Base-by-base conservation (phyloP, 2,888 invertebrate species). In the Leptopilina syphax region DNA sequence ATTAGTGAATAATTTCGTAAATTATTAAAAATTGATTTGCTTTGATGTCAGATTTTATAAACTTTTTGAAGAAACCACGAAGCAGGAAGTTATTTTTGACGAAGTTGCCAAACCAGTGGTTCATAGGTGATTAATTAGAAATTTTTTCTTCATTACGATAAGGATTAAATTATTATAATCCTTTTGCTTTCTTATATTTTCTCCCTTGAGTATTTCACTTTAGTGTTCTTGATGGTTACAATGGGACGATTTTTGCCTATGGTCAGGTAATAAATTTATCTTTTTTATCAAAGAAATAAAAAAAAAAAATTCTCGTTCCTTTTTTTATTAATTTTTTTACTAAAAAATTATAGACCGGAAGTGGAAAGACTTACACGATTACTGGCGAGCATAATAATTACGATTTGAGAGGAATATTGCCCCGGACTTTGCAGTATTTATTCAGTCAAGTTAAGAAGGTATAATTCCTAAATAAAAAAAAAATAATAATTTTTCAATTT, bases 201-300 rank as follows among this genome's bases (percentile, higher is more conserved):
- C 13, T 63, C 13, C 12, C 79, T 70, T 73, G 3, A 67, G 65
- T 65, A 65, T 63, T 65, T 50, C 34, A n/a, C 57, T 57, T 57
- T 86, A 94, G 93, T 83, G 92, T 93, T 54, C 88, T 94, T 44
- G 88, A 92, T 82, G 94, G 94, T n/a, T 93, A 92, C 86, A 94
- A 94, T 87, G 93, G 93, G 34, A 93, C 94, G 1, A 92, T 94
- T 80, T 93, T 94, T 87, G 93, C 93, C 2, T 94, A 94, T 83
- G 94, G 94, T 10, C 94, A 93, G 92, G 93, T 93, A 90, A 57
- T 81, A 65, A 78, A 77, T 76, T 41, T 65, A 18, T 24, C 9
- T 24, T 63, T 34, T 34, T 34, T 34, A 34, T 1, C 18, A 1
- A 4, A 8, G 7, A 66, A 65, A 65, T 1, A 10, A 18, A 34